These are phyloP conservation scores for Campaea margaritaria DNA, from an alignment of 2,888 invertebrate genomes.

Conservation along the genomic window DNA sequence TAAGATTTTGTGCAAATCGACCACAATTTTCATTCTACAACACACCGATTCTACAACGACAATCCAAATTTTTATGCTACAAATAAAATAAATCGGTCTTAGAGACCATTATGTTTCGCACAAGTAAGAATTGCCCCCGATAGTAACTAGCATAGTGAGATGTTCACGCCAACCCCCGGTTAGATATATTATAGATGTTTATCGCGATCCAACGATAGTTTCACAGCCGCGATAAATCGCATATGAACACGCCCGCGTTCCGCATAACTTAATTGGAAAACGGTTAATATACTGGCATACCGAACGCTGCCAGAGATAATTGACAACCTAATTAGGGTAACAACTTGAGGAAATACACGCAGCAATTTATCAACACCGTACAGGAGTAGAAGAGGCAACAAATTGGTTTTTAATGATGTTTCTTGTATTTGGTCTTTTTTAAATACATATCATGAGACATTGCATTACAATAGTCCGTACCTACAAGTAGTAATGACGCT, in stretches of 20 bases:
- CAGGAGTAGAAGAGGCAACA: conserved; percentile 12
- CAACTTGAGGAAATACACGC: conserved; percentile 24
- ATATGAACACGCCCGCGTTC: conserved; percentile 68
- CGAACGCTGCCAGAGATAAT: conserved; percentile 41
- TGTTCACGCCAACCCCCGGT: conserved; percentile 12
- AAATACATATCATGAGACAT: no score
- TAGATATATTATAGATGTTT: background rate
- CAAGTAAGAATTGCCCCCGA: no score
- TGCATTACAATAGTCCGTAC: no score
- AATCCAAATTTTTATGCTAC: no score
- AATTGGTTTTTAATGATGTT: conserved; percentile 29
- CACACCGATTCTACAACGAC: no score
- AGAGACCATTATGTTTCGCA: no score
- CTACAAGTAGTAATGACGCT: no score
- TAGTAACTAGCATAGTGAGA: conserved; percentile 13
- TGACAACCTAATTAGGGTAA: conserved; percentile 41
- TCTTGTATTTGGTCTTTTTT: no score
- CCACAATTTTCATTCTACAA: no score
- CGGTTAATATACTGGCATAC: conserved; percentile 47
- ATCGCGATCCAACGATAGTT: conserved; percentile 38
- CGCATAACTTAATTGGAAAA: conserved; percentile 83
- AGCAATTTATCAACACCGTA: background rate
- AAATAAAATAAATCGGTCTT: no score
- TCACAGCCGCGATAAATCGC: conserved; percentile 58
- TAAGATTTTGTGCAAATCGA: no score